Base-by-base conservation (phyloP, 2,113 vertebrate species). In the Labrus mixtus region DNA sequence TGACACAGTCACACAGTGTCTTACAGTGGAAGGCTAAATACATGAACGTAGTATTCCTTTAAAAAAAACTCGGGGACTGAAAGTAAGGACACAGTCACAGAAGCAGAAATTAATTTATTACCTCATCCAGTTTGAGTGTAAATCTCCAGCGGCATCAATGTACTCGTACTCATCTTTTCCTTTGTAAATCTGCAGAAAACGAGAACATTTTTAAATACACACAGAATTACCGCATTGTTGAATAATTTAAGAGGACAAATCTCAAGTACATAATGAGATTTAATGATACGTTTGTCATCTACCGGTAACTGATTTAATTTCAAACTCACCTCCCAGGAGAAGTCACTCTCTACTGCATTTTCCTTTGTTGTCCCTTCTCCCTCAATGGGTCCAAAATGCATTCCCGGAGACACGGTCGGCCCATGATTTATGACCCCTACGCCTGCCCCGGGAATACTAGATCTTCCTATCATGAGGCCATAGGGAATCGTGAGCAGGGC, bases 71-170 rank as follows among this genome's bases (percentile, higher is more conserved):
- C n/a, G n/a, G n/a, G n/a, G n/a, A n/a, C n/a, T n/a, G n/a, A n/a
- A 41, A 11, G 11, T 41, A 2, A 6, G 20, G n/a, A 68, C 13
- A 22, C 33, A 39, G 8, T 15, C 19, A 51, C 8, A 15, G 20
- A 11, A 37, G 19, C 4, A 50, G 7, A 48, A 43, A 15, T 22
- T 19, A 48, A 25, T n/a, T 22, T 8, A 11, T 93, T 77, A 96
- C 95, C 95, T 96, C 95, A 96, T 95, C 95, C 95, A 96, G 81
- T 96, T 97, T 17, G 95, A 95, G 63, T 86, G 83, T 8, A 93
- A 91, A 23, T 93, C 90, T 51, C 92, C 90, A 55, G 92, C 85
- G 36, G 92, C 95, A 68, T 96, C 94, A 33, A 96, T 93, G 56
- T 95, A 97, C 64, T 94, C 93, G 20, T 88, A 95, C 54, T 90